phyloP scores from a whole-genome alignment of 1,140 invertebrate genomes.

The Drosophila grimshawi region DNA sequence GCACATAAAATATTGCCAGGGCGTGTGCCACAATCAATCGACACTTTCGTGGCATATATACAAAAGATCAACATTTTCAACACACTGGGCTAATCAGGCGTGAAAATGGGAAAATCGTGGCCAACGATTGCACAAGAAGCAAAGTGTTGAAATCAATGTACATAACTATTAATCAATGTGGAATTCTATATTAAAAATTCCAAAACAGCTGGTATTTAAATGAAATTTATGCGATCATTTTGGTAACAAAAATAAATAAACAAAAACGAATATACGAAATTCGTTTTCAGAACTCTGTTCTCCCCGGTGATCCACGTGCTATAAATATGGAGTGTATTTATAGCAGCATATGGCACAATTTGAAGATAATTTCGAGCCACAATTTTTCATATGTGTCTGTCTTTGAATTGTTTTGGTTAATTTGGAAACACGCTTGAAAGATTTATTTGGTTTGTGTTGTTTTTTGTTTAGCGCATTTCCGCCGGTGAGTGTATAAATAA shows the following conservation, averaged over 20 bases:
- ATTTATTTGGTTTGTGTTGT: conserved; percentile 40
- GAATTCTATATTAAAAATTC: not conserved
- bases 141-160: conserved; percentile 57
- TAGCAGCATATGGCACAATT: conserved; percentile 43
- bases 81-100: conserved; percentile 69
- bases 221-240: conserved; percentile 11
- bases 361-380: not conserved
- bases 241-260: not conserved
- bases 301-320: not conserved
- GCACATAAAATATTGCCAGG: conserved; percentile 16
- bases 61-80: conserved; percentile 63
- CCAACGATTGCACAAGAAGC: conserved; percentile 49
- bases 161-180: conserved; percentile 31
- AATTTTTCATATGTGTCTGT: not conserved
- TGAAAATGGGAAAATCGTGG: conserved; percentile 59
- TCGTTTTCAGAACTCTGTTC: not conserved
- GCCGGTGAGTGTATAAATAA: conserved; percentile 33
- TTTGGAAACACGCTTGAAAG: conserved; percentile 44
- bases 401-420: conserved; percentile 32
- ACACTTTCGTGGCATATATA: conserved; percentile 46
- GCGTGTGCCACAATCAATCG: conserved; percentile 68
- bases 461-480: conserved; percentile 35
- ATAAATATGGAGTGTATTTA: conserved; percentile 49
- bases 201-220: conserved; percentile 7
- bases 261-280: not conserved